phyloP scores from a whole-genome alignment of 2,888 invertebrate genomes.

The Drosophila lacicola region DNA sequence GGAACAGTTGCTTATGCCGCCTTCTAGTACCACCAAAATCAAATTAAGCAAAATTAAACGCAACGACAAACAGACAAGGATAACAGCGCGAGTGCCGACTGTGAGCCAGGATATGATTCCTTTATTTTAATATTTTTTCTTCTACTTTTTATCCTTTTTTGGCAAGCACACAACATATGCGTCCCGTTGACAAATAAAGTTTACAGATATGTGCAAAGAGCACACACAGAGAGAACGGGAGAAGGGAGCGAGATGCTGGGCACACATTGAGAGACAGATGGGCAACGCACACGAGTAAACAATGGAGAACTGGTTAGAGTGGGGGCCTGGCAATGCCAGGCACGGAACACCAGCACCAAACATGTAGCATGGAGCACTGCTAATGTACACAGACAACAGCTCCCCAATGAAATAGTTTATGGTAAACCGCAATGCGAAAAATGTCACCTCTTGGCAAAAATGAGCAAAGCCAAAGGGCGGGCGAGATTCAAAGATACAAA shows the following conservation, averaged over 20 bases:
- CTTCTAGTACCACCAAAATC: slow-evolving; percentile 55
- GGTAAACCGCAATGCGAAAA: slow-evolving; percentile 85
- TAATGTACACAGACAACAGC: slow-evolving; percentile 67
- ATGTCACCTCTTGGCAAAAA: slow-evolving; percentile 83
- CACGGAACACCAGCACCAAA: slow-evolving; percentile 22
- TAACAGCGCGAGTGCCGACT: slow-evolving; percentile 31
- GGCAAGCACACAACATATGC: slow-evolving; percentile 73
- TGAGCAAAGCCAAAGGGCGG: slow-evolving; percentile 58
- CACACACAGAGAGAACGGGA: slow-evolving; percentile 13
- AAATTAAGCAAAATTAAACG: slow-evolving; percentile 74
- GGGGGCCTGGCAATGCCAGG: slow-evolving; percentile 13
- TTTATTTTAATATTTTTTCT: slow-evolving; percentile 51
- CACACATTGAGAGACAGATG: slow-evolving; percentile 50
- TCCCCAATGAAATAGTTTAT: slow-evolving; percentile 83
- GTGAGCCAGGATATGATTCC: slow-evolving; percentile 50
- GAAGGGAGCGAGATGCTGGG: slow-evolving; percentile 11
- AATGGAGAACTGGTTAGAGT: slow-evolving; percentile 53
- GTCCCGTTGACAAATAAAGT: slow-evolving; percentile 79
- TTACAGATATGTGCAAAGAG: slow-evolving; percentile 68
- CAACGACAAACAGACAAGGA: slow-evolving; percentile 42
- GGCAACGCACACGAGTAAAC: slow-evolving; percentile 74
- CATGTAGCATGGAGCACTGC: slow-evolving; percentile 33
- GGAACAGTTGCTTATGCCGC: neutral
- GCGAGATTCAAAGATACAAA: slow-evolving; percentile 51
- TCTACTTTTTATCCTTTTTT: slow-evolving; percentile 41